phyloP scores from a whole-genome alignment of 2,888 invertebrate species.

The Scaptomyza parva region DNA sequence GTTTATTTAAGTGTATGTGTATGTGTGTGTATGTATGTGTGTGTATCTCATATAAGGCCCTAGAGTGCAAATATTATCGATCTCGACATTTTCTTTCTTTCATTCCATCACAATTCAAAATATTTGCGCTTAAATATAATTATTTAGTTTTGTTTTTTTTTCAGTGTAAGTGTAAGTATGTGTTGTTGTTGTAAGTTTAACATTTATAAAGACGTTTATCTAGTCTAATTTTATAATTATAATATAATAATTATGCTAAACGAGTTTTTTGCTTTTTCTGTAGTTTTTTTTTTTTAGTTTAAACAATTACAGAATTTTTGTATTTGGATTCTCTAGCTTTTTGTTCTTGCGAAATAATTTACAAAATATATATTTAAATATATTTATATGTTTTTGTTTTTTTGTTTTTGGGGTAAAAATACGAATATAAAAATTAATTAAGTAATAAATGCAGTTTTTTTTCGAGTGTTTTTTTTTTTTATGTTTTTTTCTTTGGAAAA shows the following conservation, averaged over 20 bases:
- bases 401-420: constrained; percentile 47
- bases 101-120: constrained; percentile 69
- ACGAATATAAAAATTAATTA: constrained; percentile 78
- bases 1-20: constrained; percentile 40
- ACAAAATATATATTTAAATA: constrained; percentile 68
- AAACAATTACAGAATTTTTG: constrained; percentile 64
- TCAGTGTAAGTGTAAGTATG: constrained; percentile 7
- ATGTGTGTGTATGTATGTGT: constrained; percentile 22
- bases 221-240: constrained; percentile 74
- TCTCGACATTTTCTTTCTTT: constrained; percentile 40
- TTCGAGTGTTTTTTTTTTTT: constrained; percentile 40
- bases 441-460: constrained; percentile 76
- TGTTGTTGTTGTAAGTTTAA: constrained; percentile 60
- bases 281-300: constrained; percentile 38
- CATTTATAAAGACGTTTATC: constrained; percentile 69
- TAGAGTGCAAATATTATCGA: constrained; percentile 77
- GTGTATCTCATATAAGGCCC: constrained; percentile 80
- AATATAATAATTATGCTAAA: constrained; percentile 75
- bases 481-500: constrained; percentile 62
- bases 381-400: not conserved
- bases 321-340: constrained; percentile 76
- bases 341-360: constrained; percentile 71
- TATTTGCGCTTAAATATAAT: constrained; percentile 77
- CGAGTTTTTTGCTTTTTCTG: constrained; percentile 55
- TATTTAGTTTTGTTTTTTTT: constrained; percentile 30